Percentiles rank a stretch among this genome's conserved stretches.
phyloP scores from a whole-genome alignment of 2,797 vertebrate species.

The Calcarius lapponicus region DNA sequence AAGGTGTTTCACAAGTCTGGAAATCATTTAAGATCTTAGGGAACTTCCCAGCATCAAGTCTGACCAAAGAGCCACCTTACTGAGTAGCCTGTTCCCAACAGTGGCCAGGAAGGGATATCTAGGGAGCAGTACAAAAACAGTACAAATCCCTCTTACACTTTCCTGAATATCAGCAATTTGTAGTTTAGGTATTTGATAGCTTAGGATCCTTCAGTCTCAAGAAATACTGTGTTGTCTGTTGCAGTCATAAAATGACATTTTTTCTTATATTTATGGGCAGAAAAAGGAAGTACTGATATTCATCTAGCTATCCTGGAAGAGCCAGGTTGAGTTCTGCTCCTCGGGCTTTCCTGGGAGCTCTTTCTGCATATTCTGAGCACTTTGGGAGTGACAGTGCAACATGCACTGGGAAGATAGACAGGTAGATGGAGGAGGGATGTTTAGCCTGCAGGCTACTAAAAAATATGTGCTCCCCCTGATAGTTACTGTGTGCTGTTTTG shows the following conservation, averaged over 20 bases:
- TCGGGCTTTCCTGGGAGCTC: neutral
- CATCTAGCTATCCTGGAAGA: neutral
- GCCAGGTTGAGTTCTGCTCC: neutral
- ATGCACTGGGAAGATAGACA: constrained; percentile 16
- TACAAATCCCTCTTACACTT: neutral
- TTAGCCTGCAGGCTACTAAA: constrained; percentile 66
- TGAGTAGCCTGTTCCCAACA: neutral
- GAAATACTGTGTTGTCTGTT: neutral
- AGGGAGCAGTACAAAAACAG: neutral
- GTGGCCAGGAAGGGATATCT: neutral
- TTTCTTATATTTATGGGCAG: neutral
- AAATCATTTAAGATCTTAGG: neutral
- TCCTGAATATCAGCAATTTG: neutral
- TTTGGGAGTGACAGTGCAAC: neutral
- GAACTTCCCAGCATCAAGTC: neutral
- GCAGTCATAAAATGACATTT: neutral
- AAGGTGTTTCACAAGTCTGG: neutral
- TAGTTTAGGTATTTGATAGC: neutral
- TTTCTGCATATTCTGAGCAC: neutral
- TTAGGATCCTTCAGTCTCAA: neutral
- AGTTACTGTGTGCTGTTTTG: constrained; percentile 44
- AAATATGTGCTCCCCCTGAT: constrained; percentile 58
- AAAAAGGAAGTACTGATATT: neutral
- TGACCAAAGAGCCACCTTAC: neutral
- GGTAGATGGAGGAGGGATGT: constrained; percentile 57